phyloP scores from a whole-genome alignment of 2,797 vertebrate species.

The Rhinella marina region DNA sequence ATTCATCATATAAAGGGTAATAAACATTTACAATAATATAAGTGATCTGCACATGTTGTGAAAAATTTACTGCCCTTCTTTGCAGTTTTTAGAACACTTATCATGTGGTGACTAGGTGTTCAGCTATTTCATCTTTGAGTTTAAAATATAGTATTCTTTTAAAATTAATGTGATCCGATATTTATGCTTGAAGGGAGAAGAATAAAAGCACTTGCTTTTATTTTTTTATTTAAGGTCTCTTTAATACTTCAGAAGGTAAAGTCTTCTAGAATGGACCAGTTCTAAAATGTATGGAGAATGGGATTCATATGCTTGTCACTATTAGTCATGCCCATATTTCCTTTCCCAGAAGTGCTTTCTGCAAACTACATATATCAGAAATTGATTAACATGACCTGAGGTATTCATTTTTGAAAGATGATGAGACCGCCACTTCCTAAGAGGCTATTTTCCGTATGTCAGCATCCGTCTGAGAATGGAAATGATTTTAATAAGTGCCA shows the following conservation, averaged over 20 bases:
- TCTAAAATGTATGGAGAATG: slow-evolving; percentile 67
- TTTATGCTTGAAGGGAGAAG: slow-evolving; percentile 68
- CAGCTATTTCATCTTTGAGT: slow-evolving; percentile 67
- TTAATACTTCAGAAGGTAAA: slow-evolving; percentile 72
- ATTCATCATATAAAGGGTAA: slow-evolving; percentile 91
- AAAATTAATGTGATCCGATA: slow-evolving; percentile 76
- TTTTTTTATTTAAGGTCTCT: slow-evolving; percentile 76
- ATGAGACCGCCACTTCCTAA: slow-evolving; percentile 75
- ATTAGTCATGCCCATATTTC: slow-evolving; percentile 73
- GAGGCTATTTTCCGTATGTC: slow-evolving; percentile 74
- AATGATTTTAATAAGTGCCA: slow-evolving; percentile 72
- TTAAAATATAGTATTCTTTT: slow-evolving; percentile 74
- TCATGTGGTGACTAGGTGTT: slow-evolving; percentile 70
- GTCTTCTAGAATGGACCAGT: slow-evolving; percentile 65
- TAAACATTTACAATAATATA: slow-evolving; percentile 89
- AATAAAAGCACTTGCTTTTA: slow-evolving; percentile 68
- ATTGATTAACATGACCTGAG: slow-evolving; percentile 80
- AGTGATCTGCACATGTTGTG: slow-evolving; percentile 88
- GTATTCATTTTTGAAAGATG: slow-evolving; percentile 77
- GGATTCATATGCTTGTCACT: slow-evolving; percentile 76
- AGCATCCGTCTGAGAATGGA: slow-evolving; percentile 72
- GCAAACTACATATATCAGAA: slow-evolving; percentile 79
- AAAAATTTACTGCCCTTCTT: slow-evolving; percentile 83
- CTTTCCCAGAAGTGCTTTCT: slow-evolving; percentile 76
- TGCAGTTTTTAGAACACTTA: slow-evolving; percentile 79